A percentile compares a stretch with the other conserved stretches of the same genome.
phyloP scores from a whole-genome alignment of 2,888 invertebrate species.

The Lamproptera curius region DNA sequence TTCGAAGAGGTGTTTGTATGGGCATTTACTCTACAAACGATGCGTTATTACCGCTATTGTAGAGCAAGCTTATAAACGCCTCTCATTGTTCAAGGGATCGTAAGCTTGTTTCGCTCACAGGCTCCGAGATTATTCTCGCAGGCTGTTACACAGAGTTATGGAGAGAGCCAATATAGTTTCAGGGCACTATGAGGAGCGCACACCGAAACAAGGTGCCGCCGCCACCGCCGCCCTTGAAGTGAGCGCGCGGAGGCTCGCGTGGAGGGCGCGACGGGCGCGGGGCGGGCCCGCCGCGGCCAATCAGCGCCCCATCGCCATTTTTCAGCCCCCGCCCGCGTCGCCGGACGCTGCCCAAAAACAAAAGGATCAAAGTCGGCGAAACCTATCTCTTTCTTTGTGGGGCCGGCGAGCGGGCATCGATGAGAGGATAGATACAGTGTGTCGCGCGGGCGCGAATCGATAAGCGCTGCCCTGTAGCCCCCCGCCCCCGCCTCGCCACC shows the following conservation, averaged over 20 bases:
- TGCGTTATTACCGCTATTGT: too few species aligned
- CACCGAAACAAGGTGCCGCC: slow-evolving; percentile 44
- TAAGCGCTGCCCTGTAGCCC: slow-evolving; percentile 42
- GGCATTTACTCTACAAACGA: too few species aligned
- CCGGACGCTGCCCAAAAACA: slow-evolving; percentile 79
- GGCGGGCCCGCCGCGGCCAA: slow-evolving; percentile 66
- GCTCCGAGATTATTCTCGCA: too few species aligned
- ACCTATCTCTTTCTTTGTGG: slow-evolving; percentile 79
- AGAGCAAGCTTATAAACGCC: too few species aligned
- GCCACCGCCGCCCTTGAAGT: slow-evolving; percentile 75
- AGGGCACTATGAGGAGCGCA: background rate
- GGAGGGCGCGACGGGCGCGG: slow-evolving; percentile 43
- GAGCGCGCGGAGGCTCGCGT: slow-evolving; percentile 45
- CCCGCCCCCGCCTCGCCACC: slow-evolving; percentile 32
- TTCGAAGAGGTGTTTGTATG: too few species aligned
- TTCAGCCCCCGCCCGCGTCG: slow-evolving; percentile 75
- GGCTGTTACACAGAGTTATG: too few species aligned
- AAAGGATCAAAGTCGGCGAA: slow-evolving; percentile 78
- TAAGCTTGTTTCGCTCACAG: too few species aligned
- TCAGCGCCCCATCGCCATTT: slow-evolving; percentile 75
- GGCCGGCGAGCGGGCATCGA: slow-evolving; percentile 73
- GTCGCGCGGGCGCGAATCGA: slow-evolving; percentile 77
- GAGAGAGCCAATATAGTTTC: background rate
- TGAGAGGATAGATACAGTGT: slow-evolving; percentile 76
- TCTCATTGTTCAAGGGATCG: too few species aligned